Percentiles rank a stretch among this genome's conserved stretches.
Conservation (phyloP, 2,113 vertebrate genomes). For the Fregata magnificens region DNA sequence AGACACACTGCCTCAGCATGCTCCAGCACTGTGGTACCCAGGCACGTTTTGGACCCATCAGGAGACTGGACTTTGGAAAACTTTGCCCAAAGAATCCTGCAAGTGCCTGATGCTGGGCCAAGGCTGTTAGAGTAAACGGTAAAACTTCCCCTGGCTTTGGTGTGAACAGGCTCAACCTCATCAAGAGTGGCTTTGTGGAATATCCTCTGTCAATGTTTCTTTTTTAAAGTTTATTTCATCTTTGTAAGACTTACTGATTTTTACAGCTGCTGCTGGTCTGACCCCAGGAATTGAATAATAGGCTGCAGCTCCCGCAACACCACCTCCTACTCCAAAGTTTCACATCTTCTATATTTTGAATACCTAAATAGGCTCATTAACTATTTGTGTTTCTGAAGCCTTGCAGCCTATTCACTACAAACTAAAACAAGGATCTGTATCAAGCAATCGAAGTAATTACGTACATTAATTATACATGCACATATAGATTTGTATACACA, state of each 20-base stretch:
- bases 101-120: neutral
- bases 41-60: neutral
- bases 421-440: neutral
- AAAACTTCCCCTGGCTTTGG: neutral
- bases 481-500: neutral
- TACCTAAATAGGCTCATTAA: neutral
- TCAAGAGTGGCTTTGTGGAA: neutral
- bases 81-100: neutral
- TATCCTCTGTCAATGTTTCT: neutral
- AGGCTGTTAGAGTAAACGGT: neutral
- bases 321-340: neutral
- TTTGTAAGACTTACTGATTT: constrained; percentile 33
- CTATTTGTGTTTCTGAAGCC: neutral
- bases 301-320: neutral
- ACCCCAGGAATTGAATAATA: constrained; percentile 1
- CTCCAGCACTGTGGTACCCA: neutral
- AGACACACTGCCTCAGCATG: neutral
- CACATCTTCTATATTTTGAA: neutral
- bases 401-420: neutral
- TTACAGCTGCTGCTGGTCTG: constrained; percentile 11
- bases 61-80: neutral
- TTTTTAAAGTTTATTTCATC: constrained; percentile 38
- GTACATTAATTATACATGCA: neutral
- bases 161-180: neutral
- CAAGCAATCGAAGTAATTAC: neutral